Base-by-base conservation (phyloP, 2,113 vertebrate genomes). In the Patagioenas fasciata region DNA sequence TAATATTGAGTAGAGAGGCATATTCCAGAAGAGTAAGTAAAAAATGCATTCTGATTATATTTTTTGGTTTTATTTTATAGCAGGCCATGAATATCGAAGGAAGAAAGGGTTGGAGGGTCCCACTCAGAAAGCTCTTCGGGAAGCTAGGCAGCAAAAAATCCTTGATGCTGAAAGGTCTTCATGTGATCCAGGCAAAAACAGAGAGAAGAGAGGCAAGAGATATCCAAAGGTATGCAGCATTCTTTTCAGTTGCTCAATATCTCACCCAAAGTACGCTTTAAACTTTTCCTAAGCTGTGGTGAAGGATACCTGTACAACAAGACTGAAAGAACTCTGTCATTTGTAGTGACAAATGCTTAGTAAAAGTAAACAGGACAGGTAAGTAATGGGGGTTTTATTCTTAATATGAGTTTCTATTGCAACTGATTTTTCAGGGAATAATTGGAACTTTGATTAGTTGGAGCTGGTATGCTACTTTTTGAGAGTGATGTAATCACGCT, bases 71-170 rank as follows among this genome's bases (percentile, higher is more conserved):
- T 96, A 18, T 95, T 67, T 97, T 96, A 10, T 61, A 97, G 95
- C 47, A 61, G 69, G 56, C 65, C 72, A 77, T 1, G 70, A 31
- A 19, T 60, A 24, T 85, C 90, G 91, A 84, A 96, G 50, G 36
- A 95, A 95, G 62, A 89, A 89, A 69, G 44, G 3, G 4, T 8
- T 72, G n/a, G 93, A 97, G 89, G 94, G 89, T 72, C 92, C 94
- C 47, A 95, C 96, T 29, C 97, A 98, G 74, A 97, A 93, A 88
- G 34, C 70, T 85, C 91, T 98, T 92, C 65, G 6, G 88, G 96
- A 97, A 97, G 88, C 91, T 78, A 97, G 88, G 42, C 95, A 98
- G 67, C 88, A 95, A 57, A 96, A 88, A 78, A n/a, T 73, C 32
- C 4, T 38, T 56, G 51, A 57, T 62, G 57, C 91, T 88, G 91